Base-by-base conservation (phyloP, 2,797 vertebrate genomes). In the Steatocranus sp. region DNA sequence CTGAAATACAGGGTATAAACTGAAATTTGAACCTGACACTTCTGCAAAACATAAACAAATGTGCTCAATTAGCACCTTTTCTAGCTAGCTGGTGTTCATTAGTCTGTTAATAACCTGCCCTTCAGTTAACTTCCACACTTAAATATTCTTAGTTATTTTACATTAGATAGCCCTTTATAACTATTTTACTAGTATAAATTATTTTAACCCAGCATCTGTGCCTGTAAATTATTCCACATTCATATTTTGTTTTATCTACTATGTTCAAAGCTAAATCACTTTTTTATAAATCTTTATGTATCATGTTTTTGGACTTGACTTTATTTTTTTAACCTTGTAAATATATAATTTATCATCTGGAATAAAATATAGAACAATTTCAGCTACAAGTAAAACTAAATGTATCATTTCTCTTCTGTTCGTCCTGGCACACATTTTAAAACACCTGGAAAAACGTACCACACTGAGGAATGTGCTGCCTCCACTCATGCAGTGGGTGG, bases 401-500 rank as follows among this genome's bases (percentile, higher is more conserved):
- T 70, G 66, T 27, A 27, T 11, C 4, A 11, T 46, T 15, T 34
- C n/a, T 15, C 10, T 46, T 78, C 25, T 48, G 4, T 17, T 32
- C 17, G 1, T 53, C n/a, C n/a, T 32, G n/a, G 9, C 6, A 3
- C 14, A 15, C 10, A 3, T n/a, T 70, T 54, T 7, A 9, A 82
- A 85, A 85, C 79, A 80, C 66, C 79, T 83, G 83, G 43, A 43
- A 6, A n/a, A 51, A 88, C 96, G 8, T 97, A 99, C 98, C 96
- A 94, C 98, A 99, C 50, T 96, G 95, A 84, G 92, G 94, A 91
- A 98, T 96, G 83, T 95, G 94, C 77, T 34, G 85, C 93, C 98
- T 96, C 98, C 98, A 99, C 89, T 91, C 95, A 27, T 97, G 96
- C 50, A 99, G 96, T 0, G 98, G 96, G 80, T 95, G 96, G 88